A percentile compares a stretch with the other conserved stretches of the same genome.
Evolutionary conservation across 2,888 invertebrate species (phyloP).

Genomic region (Ochropacha duplaris): DNA sequence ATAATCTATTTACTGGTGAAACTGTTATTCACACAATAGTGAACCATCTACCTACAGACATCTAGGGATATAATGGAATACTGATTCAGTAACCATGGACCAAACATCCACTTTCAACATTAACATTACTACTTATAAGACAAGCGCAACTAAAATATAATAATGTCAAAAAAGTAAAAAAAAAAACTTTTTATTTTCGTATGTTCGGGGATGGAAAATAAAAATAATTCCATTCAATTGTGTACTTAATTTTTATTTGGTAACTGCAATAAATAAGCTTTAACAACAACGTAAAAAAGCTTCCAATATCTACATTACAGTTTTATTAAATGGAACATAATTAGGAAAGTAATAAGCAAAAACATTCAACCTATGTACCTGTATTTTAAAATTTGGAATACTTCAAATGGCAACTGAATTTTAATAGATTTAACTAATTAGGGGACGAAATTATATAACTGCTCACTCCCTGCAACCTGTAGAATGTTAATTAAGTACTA

Average conservation of each 20-base stretch:
- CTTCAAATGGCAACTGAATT: neutral
- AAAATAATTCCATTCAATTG: conserved; percentile 47
- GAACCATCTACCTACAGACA: neutral
- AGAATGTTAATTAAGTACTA: conserved; percentile 21
- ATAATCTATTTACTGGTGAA: conserved; percentile 21
- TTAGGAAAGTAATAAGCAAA: neutral
- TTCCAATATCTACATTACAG: conserved; percentile 39
- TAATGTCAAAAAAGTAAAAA: neutral
- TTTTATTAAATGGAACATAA: conserved; percentile 18
- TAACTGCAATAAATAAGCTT: conserved; percentile 73
- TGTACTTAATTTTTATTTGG: conserved; percentile 76
- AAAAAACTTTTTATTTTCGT: neutral
- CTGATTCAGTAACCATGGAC: neutral
- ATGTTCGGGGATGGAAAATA: conserved; percentile 35
- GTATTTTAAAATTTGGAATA: neutral
- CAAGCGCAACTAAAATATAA: conserved; percentile 1
- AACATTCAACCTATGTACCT: neutral
- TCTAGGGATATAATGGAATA: neutral
- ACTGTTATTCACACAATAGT: neutral
- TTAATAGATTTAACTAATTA: neutral
- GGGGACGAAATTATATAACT: conserved; percentile 14
- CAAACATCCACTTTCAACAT: neutral
- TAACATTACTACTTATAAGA: neutral
- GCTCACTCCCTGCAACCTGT: conserved; percentile 6
- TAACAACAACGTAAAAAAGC: conserved; percentile 54